Conservation (phyloP, 2,888 invertebrate species). For the Epinotia ramella region DNA sequence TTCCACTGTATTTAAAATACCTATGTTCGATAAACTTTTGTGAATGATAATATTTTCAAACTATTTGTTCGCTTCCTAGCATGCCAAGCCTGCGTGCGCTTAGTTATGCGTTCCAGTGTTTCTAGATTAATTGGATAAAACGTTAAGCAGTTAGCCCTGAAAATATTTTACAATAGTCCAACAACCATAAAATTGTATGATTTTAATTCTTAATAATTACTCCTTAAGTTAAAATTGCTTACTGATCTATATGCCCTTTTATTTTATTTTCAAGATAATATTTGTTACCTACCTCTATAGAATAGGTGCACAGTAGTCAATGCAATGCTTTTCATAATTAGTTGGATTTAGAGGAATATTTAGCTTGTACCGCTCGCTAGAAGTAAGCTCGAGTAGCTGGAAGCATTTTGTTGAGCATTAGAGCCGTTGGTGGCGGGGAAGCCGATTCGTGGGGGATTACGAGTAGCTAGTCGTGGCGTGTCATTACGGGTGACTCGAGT, state of each 20-base stretch:
- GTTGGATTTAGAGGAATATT: conserved; percentile 61
- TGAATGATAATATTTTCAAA: conserved; percentile 10
- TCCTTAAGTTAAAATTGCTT: background rate
- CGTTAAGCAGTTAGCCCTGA: background rate
- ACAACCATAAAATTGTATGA: conserved; percentile 3
- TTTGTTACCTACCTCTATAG: conserved; percentile 60
- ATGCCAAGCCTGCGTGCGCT: conserved; percentile 36
- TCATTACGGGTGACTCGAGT: conserved; percentile 43
- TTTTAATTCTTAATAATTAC: background rate
- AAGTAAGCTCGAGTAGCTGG: conserved; percentile 59
- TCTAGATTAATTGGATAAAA: background rate
- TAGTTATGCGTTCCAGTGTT: conserved; percentile 11
- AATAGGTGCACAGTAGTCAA: conserved; percentile 72
- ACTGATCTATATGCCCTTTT: background rate
- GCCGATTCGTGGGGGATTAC: conserved; percentile 49
- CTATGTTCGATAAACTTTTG: background rate
- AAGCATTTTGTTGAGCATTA: conserved; percentile 75
- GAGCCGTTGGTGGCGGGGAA: conserved; percentile 70
- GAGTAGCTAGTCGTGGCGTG: conserved; percentile 40
- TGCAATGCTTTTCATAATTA: conserved; percentile 74
- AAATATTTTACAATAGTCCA: background rate
- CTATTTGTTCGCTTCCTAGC: conserved; percentile 38
- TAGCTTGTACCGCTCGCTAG: conserved; percentile 72
- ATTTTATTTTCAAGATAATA: conserved; percentile 37
- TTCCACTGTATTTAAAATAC: conserved; percentile 3